Conservation (phyloP, 1,140 invertebrate genomes). For the Lepidotrigona ventralis region DNA sequence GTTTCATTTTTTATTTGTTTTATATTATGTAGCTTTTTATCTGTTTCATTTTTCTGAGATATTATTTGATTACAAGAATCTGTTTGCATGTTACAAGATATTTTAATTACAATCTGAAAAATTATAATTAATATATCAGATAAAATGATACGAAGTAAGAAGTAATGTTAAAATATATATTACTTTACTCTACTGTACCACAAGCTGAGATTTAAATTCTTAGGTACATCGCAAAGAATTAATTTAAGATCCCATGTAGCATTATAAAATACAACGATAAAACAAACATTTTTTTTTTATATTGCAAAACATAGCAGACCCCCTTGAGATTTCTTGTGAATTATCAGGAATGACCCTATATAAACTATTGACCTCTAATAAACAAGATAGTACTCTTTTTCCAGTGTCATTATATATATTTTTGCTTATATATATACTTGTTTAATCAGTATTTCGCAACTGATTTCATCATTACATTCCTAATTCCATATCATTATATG, state of each 20-base stretch:
- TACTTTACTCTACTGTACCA: neutral
- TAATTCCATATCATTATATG: neutral
- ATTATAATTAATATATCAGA: constrained; percentile 7
- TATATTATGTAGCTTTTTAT: constrained; percentile 51
- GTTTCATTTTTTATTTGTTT: constrained; percentile 64
- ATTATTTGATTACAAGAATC: constrained; percentile 55
- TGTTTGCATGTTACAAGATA: constrained; percentile 55
- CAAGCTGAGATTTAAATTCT: neutral
- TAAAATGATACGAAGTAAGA: neutral
- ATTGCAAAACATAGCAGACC: constrained; percentile 54
- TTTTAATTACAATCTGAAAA: constrained; percentile 49
- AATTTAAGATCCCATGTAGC: neutral
- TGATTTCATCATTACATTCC: constrained; percentile 62
- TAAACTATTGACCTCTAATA: constrained; percentile 73
- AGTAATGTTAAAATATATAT: neutral
- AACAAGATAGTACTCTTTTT: constrained; percentile 55
- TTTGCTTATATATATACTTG: constrained; percentile 46
- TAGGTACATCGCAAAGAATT: neutral
- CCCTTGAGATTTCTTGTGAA: constrained; percentile 64
- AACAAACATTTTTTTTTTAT: constrained; percentile 28
- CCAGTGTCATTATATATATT: constrained; percentile 45
- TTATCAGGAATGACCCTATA: constrained; percentile 70
- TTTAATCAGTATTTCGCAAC: constrained; percentile 65
- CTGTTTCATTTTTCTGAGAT: constrained; percentile 43
- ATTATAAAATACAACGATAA: neutral